These are phyloP conservation scores for Paramuricea clavata DNA, from an alignment of 92 coral and sea anemone species.

Conservation along the genomic window DNA sequence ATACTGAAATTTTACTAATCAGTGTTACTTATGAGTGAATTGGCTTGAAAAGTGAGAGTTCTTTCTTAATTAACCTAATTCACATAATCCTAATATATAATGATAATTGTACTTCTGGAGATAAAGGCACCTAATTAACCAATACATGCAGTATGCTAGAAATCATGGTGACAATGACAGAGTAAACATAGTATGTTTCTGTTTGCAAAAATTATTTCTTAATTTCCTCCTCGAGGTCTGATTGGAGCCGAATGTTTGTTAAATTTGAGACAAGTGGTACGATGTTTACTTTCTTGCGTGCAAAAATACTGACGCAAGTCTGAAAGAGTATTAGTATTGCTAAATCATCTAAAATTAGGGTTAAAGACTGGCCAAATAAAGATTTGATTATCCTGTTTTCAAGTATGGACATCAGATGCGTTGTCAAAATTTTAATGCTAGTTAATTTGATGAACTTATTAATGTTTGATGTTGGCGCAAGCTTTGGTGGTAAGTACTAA, in stretches of 20 bases:
- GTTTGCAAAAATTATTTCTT: not conserved
- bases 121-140: no score
- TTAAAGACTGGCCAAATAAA: not conserved
- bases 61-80: no score
- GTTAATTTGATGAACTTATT: not conserved
- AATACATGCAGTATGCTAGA: no score
- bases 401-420: not conserved
- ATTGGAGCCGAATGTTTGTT: not conserved
- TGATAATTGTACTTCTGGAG: no score
- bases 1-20: no score
- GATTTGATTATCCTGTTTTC: not conserved
- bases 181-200: no score
- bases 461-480: conserved; percentile 7
- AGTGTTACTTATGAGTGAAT: no score
- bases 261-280: not conserved
- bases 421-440: conserved; percentile 4
- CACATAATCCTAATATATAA: no score
- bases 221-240: not conserved
- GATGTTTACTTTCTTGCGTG: not conserved
- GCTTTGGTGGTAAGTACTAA: not conserved
- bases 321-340: not conserved
- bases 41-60: no score
- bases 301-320: not conserved
- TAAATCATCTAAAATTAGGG: not conserved
- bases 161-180: no score